Evolutionary conservation across 2,113 vertebrate genomes (phyloP).

Genomic region (Henicopernis longicauda): DNA sequence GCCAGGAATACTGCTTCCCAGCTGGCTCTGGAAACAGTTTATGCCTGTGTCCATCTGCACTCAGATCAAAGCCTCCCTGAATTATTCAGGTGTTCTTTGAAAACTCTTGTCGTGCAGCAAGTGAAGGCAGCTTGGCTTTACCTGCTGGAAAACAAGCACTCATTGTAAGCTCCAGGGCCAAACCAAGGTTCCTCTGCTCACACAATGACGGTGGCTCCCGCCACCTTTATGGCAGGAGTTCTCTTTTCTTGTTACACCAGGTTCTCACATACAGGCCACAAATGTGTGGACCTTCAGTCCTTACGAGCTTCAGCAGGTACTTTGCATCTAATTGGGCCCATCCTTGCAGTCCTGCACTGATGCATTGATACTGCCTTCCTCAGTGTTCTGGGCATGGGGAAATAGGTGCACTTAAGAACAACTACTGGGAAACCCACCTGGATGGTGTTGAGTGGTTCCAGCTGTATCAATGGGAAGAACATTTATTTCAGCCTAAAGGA

Average conservation of each 20-base stretch:
- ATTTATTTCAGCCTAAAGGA: background rate
- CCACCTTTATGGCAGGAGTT: background rate
- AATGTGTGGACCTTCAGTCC: background rate
- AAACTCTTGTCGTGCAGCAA: slow-evolving; percentile 37
- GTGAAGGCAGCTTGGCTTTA: slow-evolving; percentile 45
- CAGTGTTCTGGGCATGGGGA: background rate
- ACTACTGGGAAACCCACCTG: background rate
- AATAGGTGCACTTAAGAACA: background rate
- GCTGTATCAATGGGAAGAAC: background rate
- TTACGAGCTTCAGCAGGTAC: background rate
- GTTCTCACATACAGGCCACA: background rate
- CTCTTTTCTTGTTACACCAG: background rate
- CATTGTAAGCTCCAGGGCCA: slow-evolving; percentile 18
- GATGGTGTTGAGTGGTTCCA: background rate
- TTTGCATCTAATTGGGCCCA: background rate
- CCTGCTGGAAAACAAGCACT: slow-evolving; percentile 40
- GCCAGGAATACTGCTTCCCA: slow-evolving; percentile 74
- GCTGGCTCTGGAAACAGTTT: slow-evolving; percentile 78
- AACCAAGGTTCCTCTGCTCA: background rate
- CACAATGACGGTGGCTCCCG: background rate
- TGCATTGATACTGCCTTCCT: background rate
- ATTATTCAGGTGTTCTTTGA: slow-evolving; percentile 83
- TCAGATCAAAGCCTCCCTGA: slow-evolving; percentile 75
- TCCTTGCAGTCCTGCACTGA: background rate
- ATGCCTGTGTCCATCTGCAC: slow-evolving; percentile 61